phyloP scores from a whole-genome alignment of 1,140 invertebrate genomes.

The Dinothrombium tinctorium region DNA sequence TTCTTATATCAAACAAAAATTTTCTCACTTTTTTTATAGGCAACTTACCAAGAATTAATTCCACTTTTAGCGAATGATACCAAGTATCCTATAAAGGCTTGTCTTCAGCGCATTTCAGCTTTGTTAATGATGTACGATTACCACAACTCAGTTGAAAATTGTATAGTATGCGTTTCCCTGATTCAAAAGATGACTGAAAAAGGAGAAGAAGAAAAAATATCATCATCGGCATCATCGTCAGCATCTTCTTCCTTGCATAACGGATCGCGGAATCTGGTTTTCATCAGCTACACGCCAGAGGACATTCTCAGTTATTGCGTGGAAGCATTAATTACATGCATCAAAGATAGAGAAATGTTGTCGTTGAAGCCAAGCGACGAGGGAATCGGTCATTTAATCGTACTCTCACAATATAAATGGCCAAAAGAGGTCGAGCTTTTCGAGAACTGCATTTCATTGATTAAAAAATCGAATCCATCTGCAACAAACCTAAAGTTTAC shows the following conservation, averaged over 20 bases:
- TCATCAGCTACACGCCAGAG: not conserved
- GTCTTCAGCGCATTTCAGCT: not conserved
- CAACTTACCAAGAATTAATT: too few relatives aligned
- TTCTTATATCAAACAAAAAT: not conserved
- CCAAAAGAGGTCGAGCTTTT: conserved; percentile 7
- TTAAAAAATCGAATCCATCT: conserved; percentile 1
- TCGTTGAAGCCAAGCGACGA: conserved; percentile 4
- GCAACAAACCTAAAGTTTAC: conserved; percentile 11
- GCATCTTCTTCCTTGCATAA: too few relatives aligned
- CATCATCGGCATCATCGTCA: not conserved
- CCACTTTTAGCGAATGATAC: too few relatives aligned
- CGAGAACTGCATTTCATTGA: not conserved
- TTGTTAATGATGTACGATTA: conserved; percentile 3
- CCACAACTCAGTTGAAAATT: not conserved
- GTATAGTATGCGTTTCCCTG: not conserved
- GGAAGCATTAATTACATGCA: conserved; percentile 4
- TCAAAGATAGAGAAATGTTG: conserved; percentile 5
- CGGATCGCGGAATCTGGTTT: not conserved
- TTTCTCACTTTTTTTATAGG: too few relatives aligned
- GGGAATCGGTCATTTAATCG: conserved; percentile 10
- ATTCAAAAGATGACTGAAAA: not conserved
- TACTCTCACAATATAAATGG: conserved; percentile 11
- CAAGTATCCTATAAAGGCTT: not conserved
- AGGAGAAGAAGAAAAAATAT: not conserved
- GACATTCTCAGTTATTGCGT: conserved; percentile 5